A percentile compares a stretch with the other conserved stretches of the same genome.
Conservation (phyloP, 2,888 invertebrate species). For the Bellardia bayeri region DNA sequence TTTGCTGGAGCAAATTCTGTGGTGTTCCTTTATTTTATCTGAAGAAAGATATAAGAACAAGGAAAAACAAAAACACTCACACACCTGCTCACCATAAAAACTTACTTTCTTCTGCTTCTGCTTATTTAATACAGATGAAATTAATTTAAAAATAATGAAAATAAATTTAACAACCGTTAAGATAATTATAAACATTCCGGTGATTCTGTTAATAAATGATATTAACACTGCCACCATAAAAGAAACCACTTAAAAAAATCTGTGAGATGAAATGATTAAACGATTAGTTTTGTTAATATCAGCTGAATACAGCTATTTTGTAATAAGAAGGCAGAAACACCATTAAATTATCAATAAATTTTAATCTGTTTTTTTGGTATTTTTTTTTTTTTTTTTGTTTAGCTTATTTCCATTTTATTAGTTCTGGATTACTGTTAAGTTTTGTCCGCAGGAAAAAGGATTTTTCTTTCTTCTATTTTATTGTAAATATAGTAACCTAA, state of each 20-base stretch:
- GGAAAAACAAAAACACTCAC: neutral
- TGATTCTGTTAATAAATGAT: constrained; percentile 56
- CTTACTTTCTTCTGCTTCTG: neutral
- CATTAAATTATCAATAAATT: constrained; percentile 56
- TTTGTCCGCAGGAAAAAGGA: constrained; percentile 2
- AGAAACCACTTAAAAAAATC: neutral
- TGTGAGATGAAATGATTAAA: constrained; percentile 29
- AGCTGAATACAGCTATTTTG: constrained; percentile 29
- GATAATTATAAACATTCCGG: constrained; percentile 64
- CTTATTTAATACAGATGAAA: constrained; percentile 36
- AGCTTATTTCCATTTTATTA: constrained; percentile 27
- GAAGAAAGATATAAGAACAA: constrained; percentile 14
- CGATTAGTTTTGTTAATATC: constrained; percentile 48
- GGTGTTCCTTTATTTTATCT: constrained; percentile 10
- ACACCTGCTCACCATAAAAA: neutral
- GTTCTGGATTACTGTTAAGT: constrained; percentile 22
- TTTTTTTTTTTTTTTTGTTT: neutral
- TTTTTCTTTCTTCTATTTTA: constrained; percentile 20
- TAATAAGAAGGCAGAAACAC: constrained; percentile 41
- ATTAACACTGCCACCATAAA: constrained; percentile 31
- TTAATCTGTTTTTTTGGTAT: constrained; percentile 29
- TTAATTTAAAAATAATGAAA: constrained; percentile 66
- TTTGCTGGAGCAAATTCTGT: constrained; percentile 51
- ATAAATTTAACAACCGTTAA: constrained; percentile 63
- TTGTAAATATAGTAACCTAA: constrained; percentile 23